Base-by-base conservation (phyloP, 2,888 invertebrate genomes). In the Leucophenga maculata region DNA sequence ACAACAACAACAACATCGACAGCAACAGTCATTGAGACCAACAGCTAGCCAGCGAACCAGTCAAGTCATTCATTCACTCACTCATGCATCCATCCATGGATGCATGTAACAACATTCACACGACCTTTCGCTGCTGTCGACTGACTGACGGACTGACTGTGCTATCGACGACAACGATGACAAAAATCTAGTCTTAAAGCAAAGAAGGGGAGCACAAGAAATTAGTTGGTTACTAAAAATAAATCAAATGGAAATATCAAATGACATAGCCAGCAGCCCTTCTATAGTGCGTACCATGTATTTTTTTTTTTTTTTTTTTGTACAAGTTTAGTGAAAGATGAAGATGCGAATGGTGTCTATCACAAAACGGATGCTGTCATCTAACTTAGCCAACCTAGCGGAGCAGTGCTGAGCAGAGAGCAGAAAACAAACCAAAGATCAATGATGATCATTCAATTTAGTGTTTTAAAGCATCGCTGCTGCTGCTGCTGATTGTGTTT, bases 221-320 rank as follows among this genome's bases (percentile, higher is more conserved):
- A 22, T 20, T n/a, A 16, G 6, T 46, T 46, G 16, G 44, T 46
- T 62, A 44, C 62, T 62, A 62, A 62, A 62, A 62, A 46, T 62
- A 80, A 79, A 83, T 80, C 75, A 73, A 72, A 81, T 68, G 72
- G 73, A 76, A 78, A 82, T 46, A 44, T 62, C 62, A 62, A 62
- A 62, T 62, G 46, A 46, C 62, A 62, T 32, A 39, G 60, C n/a
- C n/a, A n/a, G n/a, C n/a, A n/a, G n/a, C 39, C 39, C 60, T 32
- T 52, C 18, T 13, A 6, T n/a, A n/a, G n/a, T n/a, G n/a, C n/a
- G n/a, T 13, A 18, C n/a, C 20, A 26, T 57, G n/a, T 57, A 57
- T 4, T 39, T 6, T 39, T 3, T 39, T 32, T 32, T 32, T 32
- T 32, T 32, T 32, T 32, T 32, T 32, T 6, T 6, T 11, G 1